Conservation (phyloP, 2,888 invertebrate species). For the Rapana venosa region DNA sequence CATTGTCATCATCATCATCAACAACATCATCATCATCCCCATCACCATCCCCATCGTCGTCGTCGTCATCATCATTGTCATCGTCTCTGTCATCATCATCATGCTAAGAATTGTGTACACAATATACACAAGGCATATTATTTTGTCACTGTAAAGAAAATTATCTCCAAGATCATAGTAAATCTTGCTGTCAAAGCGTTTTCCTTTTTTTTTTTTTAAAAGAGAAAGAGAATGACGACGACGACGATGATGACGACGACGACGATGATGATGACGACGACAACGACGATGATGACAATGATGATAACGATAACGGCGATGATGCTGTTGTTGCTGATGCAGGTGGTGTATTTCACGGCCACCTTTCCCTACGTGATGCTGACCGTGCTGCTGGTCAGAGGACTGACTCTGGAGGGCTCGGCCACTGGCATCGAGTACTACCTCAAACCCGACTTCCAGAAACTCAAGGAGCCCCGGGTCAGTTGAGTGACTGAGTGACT, state of each 20-base stretch:
- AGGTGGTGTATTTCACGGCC: conserved; percentile 80
- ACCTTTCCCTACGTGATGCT: conserved; percentile 80
- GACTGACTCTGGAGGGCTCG: conserved; percentile 89
- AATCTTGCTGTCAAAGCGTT: too few relatives aligned
- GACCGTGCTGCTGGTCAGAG: conserved; percentile 85
- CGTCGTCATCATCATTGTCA: background rate
- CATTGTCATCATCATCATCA: too few relatives aligned
- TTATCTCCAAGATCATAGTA: too few relatives aligned
- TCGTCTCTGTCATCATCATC: background rate
- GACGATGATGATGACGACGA: conserved; percentile 8
- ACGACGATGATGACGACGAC: background rate
- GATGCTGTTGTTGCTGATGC: conserved; percentile 30
- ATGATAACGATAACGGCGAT: background rate
- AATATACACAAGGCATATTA: too few relatives aligned
- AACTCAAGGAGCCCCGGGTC: conserved; percentile 85
- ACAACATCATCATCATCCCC: too few relatives aligned
- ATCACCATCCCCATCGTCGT: too few relatives aligned
- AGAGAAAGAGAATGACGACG: background rate
- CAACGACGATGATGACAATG: background rate
- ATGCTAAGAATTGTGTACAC: too few relatives aligned
- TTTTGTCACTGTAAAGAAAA: too few relatives aligned
- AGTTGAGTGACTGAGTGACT: conserved; percentile 71
- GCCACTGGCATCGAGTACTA: conserved; percentile 88
- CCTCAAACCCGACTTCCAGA: conserved; percentile 87
- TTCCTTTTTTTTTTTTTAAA: too few relatives aligned